These are phyloP conservation scores for Bagarius yarrelli DNA, from an alignment of 2,113 vertebrate genomes.

Conservation along the genomic window DNA sequence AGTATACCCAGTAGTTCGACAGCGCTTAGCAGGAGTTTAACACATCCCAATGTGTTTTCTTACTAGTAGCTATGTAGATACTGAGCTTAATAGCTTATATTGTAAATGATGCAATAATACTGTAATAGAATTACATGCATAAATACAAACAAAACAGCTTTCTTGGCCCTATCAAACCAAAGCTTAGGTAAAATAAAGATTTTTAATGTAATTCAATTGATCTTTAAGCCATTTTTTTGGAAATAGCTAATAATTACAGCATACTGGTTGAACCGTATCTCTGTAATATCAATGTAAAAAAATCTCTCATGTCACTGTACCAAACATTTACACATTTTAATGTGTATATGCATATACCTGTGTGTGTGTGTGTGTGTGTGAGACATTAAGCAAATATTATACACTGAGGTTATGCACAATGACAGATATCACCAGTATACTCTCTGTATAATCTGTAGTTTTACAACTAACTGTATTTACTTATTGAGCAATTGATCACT, in stretches of 20 bases:
- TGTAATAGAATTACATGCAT: background rate
- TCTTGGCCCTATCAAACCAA: conserved; percentile 35
- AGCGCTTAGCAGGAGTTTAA: conserved; percentile 11
- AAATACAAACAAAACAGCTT: background rate
- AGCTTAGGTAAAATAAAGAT: conserved; percentile 19
- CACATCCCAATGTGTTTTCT: background rate
- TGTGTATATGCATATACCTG: no score
- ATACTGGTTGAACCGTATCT: conserved; percentile 22
- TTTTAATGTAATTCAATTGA: conserved; percentile 25
- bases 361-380: no score
- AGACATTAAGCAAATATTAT: background rate
- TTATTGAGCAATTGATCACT: background rate
- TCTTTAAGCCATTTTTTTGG: conserved; percentile 44
- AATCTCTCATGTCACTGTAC: conserved; percentile 22
- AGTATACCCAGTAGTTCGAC: conserved; percentile 12
- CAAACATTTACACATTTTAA: background rate
- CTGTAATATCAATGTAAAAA: conserved; percentile 23
- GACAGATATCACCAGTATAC: background rate
- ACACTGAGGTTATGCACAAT: background rate
- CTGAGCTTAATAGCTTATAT: conserved; percentile 14
- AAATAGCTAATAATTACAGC: conserved; percentile 45
- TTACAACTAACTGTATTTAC: background rate
- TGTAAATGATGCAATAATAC: background rate
- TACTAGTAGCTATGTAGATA: conserved; percentile 17
- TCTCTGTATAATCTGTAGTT: background rate